phyloP scores from a whole-genome alignment of 1,140 invertebrate genomes.

The Aphelinus certus region DNA sequence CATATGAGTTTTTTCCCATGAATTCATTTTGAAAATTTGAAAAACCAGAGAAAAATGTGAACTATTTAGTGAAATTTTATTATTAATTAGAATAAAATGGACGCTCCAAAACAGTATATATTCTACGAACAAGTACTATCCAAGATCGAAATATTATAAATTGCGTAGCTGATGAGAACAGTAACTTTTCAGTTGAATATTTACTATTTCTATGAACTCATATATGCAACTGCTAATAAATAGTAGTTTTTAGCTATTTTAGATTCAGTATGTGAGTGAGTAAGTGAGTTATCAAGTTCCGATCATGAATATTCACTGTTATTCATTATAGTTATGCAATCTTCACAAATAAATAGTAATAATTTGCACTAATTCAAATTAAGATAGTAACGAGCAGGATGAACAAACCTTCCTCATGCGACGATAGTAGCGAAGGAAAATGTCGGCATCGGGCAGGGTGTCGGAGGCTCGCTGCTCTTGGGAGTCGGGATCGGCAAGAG shows the following conservation, averaged over 20 bases:
- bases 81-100: too few relatives aligned
- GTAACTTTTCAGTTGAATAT: slow-evolving; percentile 4
- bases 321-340: neutral
- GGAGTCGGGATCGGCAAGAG: neutral
- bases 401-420: slow-evolving; percentile 8
- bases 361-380: neutral
- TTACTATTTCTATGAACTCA: neutral
- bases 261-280: too few relatives aligned
- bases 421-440: slow-evolving; percentile 8
- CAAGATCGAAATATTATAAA: neutral
- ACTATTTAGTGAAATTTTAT: too few relatives aligned
- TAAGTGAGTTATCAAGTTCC: neutral
- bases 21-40: too few relatives aligned
- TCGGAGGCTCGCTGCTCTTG: too few relatives aligned
- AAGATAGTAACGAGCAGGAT: neutral
- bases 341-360: neutral
- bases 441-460: neutral
- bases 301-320: neutral
- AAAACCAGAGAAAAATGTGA: too few relatives aligned
- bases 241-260: too few relatives aligned
- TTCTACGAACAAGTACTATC: neutral
- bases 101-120: too few relatives aligned
- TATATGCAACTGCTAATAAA: too few relatives aligned
- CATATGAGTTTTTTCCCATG: too few relatives aligned
- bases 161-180: neutral